Conservation (phyloP, 2,888 invertebrate species). For the Ctenicera cuprea region DNA sequence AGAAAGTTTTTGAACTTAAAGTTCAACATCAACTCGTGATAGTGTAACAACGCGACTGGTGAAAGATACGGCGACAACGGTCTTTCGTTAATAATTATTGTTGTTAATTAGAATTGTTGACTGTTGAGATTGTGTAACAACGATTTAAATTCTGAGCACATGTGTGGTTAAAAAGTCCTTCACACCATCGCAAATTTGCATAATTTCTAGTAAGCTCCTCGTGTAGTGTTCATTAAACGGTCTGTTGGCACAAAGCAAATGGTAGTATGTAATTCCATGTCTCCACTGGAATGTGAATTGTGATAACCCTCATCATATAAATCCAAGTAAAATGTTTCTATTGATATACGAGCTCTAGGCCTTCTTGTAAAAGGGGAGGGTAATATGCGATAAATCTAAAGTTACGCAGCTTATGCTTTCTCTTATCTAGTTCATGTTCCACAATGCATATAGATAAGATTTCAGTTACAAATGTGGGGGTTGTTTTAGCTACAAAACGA, state of each 20-base stretch:
- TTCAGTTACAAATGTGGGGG: slow-evolving; percentile 35
- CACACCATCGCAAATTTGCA: slow-evolving; percentile 15
- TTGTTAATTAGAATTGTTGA: slow-evolving; percentile 13
- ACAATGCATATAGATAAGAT: slow-evolving; percentile 42
- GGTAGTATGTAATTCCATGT: slow-evolving; percentile 51
- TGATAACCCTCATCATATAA: slow-evolving; percentile 63
- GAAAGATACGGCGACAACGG: not conserved
- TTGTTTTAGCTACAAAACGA: slow-evolving; percentile 14
- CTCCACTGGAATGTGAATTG: slow-evolving; percentile 62
- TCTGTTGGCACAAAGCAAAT: slow-evolving; percentile 36
- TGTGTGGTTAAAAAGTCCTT: slow-evolving; percentile 23
- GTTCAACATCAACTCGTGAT: not conserved
- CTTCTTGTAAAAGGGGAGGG: slow-evolving; percentile 49
- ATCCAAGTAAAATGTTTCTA: slow-evolving; percentile 62
- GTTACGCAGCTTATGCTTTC: slow-evolving; percentile 52
- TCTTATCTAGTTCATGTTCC: slow-evolving; percentile 48
- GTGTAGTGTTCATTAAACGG: slow-evolving; percentile 34
- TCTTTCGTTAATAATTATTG: slow-evolving; percentile 2
- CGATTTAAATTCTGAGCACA: slow-evolving; percentile 19
- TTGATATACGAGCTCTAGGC: slow-evolving; percentile 59
- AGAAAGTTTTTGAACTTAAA: slow-evolving; percentile 10
- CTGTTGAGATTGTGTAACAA: slow-evolving; percentile 12
- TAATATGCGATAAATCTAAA: slow-evolving; percentile 57
- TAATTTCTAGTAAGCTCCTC: slow-evolving; percentile 17
- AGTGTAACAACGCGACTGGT: not conserved